A percentile compares a stretch with the other conserved stretches of the same genome.
phyloP scores from a whole-genome alignment of 2,888 invertebrate species.

The Drymonia ruficornis region DNA sequence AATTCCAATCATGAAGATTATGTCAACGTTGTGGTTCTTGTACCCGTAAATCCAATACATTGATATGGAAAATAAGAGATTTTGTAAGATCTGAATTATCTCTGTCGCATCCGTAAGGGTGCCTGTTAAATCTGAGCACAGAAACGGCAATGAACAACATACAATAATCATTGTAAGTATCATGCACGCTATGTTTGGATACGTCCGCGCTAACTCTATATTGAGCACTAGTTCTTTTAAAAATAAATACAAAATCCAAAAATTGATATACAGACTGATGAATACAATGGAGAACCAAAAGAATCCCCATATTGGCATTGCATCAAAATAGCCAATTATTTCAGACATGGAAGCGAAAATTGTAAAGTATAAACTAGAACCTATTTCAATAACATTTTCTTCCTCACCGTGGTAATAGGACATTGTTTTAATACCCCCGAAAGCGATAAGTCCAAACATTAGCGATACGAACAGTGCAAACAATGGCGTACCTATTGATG shows the following conservation, averaged over 20 bases:
- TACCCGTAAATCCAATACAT: constrained; percentile 75
- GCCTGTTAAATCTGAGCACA: constrained; percentile 65
- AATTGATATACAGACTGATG: constrained; percentile 56
- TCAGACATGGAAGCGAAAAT: constrained; percentile 65
- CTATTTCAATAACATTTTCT: constrained; percentile 64
- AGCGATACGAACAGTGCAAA: constrained; percentile 54
- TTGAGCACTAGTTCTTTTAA: constrained; percentile 50
- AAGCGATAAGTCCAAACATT: constrained; percentile 57
- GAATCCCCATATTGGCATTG: constrained; percentile 62
- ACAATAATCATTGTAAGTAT: constrained; percentile 45
- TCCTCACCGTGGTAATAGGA: constrained; percentile 74
- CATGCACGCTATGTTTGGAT: constrained; percentile 45
- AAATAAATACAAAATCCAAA: constrained; percentile 63
- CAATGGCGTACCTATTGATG: constrained; percentile 58
- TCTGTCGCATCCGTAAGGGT: constrained; percentile 57
- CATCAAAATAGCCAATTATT: constrained; percentile 65
- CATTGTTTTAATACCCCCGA: constrained; percentile 69
- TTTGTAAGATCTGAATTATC: constrained; percentile 61
- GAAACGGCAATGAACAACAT: constrained; percentile 60
- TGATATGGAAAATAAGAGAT: constrained; percentile 61
- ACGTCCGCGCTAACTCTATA: constrained; percentile 36
- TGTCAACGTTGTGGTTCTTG: constrained; percentile 67
- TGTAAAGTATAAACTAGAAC: constrained; percentile 53
- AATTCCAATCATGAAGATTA: constrained; percentile 77
- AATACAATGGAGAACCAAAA: constrained; percentile 65